phyloP scores from a whole-genome alignment of 2,888 invertebrate genomes.

The Elegia similella region DNA sequence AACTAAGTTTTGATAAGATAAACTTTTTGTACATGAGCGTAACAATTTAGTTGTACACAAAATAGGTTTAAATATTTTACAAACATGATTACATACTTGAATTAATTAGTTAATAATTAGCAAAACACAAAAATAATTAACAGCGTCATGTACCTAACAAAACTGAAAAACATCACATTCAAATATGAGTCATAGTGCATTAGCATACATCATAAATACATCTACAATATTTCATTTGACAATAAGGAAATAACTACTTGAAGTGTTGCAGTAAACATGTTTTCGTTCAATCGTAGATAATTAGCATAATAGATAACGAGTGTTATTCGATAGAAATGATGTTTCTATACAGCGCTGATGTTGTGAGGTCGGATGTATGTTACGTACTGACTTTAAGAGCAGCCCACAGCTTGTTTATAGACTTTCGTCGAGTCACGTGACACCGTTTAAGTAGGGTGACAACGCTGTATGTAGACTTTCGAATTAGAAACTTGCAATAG shows the following conservation, averaged over 20 bases:
- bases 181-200: background rate
- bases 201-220: background rate
- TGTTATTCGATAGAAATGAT: background rate
- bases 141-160: background rate
- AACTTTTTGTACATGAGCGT: too few species aligned
- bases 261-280: conserved; percentile 1
- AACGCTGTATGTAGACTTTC: background rate
- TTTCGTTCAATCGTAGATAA: background rate
- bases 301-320: background rate
- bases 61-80: too few species aligned
- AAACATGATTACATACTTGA: too few species aligned
- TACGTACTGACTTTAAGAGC: background rate
- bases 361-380: background rate
- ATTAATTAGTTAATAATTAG: too few species aligned
- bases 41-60: too few species aligned
- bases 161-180: background rate
- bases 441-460: conserved; percentile 6
- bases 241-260: background rate
- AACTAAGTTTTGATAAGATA: too few species aligned
- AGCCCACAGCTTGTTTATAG: background rate
- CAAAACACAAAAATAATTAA: background rate
- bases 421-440: background rate
- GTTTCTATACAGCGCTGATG: background rate
- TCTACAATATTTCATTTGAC: background rate
- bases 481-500: too few species aligned